phyloP scores from a whole-genome alignment of 2,888 invertebrate species.

The Vesta saturnalis region DNA sequence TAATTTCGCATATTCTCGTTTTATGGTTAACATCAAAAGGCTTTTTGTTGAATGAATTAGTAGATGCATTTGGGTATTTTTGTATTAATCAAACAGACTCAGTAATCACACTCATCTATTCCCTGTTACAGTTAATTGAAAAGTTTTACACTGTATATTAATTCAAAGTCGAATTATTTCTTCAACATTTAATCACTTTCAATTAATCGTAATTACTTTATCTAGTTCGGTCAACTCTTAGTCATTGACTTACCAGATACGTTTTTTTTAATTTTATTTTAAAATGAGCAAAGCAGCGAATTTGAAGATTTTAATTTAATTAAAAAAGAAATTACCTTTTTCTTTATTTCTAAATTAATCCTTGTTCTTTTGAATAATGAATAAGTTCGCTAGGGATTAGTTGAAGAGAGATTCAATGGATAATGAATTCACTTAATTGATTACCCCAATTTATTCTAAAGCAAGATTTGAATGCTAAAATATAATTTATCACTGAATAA shows the following conservation, averaged over 20 bases:
- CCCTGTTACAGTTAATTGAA: constrained; percentile 45
- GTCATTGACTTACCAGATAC: constrained; percentile 18
- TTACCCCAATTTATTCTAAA: background rate
- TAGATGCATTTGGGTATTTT: constrained; percentile 18
- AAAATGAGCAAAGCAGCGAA: too few relatives aligned
- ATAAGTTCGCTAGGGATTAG: constrained; percentile 1
- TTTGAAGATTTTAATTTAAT: constrained; percentile 21
- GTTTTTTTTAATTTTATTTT: background rate
- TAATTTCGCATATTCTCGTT: too few relatives aligned
- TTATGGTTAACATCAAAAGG: constrained; percentile 15
- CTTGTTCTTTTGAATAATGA: constrained; percentile 1
- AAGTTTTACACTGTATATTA: constrained; percentile 54
- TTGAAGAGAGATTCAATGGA: background rate
- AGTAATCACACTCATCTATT: constrained; percentile 30
- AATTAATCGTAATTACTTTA: constrained; percentile 57
- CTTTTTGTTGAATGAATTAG: constrained; percentile 12
- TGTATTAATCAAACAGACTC: constrained; percentile 14
- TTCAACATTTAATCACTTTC: constrained; percentile 54
- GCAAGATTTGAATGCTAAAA: background rate
- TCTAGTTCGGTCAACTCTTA: constrained; percentile 42
- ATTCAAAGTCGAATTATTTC: constrained; percentile 56
- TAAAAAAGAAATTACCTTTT: constrained; percentile 5
- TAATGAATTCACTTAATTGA: constrained; percentile 1
- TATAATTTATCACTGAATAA: background rate
- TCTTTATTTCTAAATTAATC: background rate